These are phyloP conservation scores for Prionailurus viverrinus DNA, from an alignment of 2,113 vertebrate species.

Conservation along the genomic window DNA sequence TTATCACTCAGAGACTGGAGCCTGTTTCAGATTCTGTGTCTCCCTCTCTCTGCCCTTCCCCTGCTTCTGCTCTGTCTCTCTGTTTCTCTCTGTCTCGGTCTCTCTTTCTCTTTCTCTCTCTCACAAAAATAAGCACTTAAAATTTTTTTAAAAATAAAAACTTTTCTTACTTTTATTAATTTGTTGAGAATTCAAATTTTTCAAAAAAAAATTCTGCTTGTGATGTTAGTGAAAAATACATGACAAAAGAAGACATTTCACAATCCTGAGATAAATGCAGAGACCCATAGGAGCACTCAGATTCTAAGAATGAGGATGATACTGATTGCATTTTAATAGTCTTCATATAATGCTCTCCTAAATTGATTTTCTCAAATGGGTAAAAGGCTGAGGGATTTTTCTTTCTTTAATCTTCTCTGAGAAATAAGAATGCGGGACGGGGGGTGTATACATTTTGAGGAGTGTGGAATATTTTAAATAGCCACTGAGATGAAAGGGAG, in stretches of 20 bases:
- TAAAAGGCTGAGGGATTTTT: background rate
- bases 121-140: no score
- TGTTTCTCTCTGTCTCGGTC: no score
- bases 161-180: background rate
- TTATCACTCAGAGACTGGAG: no score
- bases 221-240: background rate
- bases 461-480: background rate
- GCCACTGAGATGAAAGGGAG: background rate
- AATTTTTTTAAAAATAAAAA: background rate
- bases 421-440: background rate
- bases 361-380: background rate
- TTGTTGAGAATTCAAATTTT: background rate
- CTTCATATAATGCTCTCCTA: background rate
- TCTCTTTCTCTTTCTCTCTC: no score
- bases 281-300: background rate
- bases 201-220: background rate
- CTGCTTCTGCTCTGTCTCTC: no score
- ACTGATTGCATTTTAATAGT: background rate
- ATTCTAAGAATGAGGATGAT: background rate
- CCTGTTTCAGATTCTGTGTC: no score
- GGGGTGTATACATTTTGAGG: background rate
- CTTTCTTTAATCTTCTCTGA: background rate
- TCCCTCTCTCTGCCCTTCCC: no score
- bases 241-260: background rate
- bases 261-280: background rate